Evolutionary conservation across 2,888 invertebrate species (phyloP).

Genomic region (Tyria jacobaeae): DNA sequence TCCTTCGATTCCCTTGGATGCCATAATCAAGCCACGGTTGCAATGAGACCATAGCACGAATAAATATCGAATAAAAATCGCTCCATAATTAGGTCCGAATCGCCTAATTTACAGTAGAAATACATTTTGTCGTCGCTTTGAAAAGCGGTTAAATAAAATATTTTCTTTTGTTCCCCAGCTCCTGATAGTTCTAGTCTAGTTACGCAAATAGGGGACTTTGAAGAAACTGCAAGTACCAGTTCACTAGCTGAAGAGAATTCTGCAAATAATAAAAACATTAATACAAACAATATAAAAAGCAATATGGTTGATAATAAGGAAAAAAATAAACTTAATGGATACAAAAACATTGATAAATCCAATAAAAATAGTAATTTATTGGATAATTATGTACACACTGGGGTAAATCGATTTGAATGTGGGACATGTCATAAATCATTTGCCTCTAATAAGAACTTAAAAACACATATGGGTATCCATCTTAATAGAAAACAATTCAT

Average conservation of each 20-base stretch:
- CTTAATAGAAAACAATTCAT: not conserved
- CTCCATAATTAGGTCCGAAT: no score
- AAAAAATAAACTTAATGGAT: no score
- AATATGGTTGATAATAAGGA: not conserved
- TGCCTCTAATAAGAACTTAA: not conserved
- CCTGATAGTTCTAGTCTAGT: not conserved
- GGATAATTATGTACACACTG: not conserved
- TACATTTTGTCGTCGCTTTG: no score
- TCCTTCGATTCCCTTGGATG: no score
- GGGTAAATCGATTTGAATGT: not conserved
- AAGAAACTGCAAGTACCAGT: not conserved
- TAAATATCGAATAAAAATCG: no score
- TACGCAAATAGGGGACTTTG: not conserved
- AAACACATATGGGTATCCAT: not conserved
- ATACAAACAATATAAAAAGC: not conserved
- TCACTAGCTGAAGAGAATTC: not conserved
- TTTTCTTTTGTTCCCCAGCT: not conserved
- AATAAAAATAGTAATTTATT: not conserved
- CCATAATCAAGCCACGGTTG: no score
- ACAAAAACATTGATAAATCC: not conserved
- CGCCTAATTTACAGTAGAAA: no score
- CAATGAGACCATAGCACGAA: no score
- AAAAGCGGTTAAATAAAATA: no score
- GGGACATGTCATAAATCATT: not conserved
- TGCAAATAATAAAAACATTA: not conserved